Base-by-base conservation (phyloP, 2,797 vertebrate genomes). In the Ptychobarbus kaznakovi region DNA sequence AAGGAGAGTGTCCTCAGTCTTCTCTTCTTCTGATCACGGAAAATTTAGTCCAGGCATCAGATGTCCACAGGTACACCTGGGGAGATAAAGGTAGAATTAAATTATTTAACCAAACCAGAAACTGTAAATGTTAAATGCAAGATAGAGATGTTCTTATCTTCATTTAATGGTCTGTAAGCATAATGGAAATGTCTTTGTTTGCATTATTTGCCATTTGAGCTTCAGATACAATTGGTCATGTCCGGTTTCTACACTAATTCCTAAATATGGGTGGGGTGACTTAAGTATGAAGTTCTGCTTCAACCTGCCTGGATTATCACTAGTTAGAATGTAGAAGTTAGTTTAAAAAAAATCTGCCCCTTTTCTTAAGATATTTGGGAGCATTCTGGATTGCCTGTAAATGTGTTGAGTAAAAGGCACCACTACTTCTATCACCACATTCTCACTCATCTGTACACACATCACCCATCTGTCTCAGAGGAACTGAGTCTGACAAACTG, bases 1-100 rank as follows among this genome's bases (percentile, higher is more conserved):
- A 82, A 42, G 58, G 13, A 65, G 15, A 13, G 63, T 87, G 75
- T 85, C 86, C 63, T 77, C 51, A 82, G 15, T 61, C 38, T 73
- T 49, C 18, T n/a, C 46, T 79, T n/a, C 46, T 79, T 75, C 42
- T 72, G 13, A 63, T 18, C 11, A 68, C 25, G 28, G 66, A 73
- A 51, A 81, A 79, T 69, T 13, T 11, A 68, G 49, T 73, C 38
- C 5, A 56, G 15, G 16, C n/a, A 51, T 46, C 40, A 42, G 40
- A 42, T 44, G 9, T 44, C 12, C 42, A 46, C 46, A 53, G 58
- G 53, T 68, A 25, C 3, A 44, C 12, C 2, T 82, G 42, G 9
- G 40, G 9, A 15, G 16, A 16, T 35, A 42, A 46, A 11, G 6
- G 10, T 35, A 3, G 40, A 42, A 10, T 2, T 8, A 53, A 75